Conservation (phyloP, 2,113 vertebrate genomes). For the Colius striatus region DNA sequence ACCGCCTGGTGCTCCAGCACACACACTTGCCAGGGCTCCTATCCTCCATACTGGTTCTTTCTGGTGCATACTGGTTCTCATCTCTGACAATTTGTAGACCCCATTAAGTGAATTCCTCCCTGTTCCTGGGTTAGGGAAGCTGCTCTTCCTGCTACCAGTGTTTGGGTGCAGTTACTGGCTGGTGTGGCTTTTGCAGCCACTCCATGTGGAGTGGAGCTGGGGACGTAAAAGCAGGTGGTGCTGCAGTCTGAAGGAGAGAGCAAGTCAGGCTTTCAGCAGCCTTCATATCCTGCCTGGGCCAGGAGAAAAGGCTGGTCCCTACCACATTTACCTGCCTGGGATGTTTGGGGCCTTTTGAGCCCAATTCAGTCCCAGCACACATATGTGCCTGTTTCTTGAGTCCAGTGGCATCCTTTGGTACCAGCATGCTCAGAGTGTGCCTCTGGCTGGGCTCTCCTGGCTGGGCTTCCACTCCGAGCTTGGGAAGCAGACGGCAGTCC, state of each 20-base stretch:
- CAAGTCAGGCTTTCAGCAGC: neutral
- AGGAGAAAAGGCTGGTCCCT: neutral
- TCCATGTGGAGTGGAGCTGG: neutral
- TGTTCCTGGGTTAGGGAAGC: neutral
- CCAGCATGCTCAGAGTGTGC: neutral
- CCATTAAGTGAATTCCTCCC: neutral
- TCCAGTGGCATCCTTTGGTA: neutral
- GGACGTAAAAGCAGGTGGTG: neutral
- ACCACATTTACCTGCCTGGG: accelerated
- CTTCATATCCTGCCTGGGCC: neutral
- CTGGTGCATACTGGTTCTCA: neutral
- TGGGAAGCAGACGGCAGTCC: neutral
- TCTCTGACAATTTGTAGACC: neutral
- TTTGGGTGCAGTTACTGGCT: neutral
- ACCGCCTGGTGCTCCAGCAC: neutral
- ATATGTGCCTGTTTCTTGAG: neutral
- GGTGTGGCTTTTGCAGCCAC: neutral
- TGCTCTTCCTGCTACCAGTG: neutral
- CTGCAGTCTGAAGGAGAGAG: neutral
- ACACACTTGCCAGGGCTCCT: neutral
- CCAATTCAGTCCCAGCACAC: neutral
- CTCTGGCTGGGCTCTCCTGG: neutral
- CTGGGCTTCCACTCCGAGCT: neutral
- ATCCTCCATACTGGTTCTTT: neutral
- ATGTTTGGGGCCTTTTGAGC: neutral